phyloP scores from a whole-genome alignment of 2,888 invertebrate genomes.

The Xestia sexstrigata region DNA sequence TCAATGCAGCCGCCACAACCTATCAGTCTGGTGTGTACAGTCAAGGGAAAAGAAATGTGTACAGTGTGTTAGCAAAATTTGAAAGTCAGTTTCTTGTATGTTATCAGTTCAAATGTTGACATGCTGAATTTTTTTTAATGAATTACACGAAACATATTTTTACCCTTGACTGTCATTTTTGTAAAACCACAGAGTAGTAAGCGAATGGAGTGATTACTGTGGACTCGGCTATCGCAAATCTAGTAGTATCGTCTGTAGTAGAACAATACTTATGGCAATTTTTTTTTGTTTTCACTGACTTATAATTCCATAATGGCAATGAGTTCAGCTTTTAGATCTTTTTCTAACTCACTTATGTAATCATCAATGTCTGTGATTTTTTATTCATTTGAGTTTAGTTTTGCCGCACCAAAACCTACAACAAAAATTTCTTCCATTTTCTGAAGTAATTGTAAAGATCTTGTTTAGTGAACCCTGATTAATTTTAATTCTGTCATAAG shows the following conservation, averaged over 20 bases:
- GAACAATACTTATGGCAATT: not conserved
- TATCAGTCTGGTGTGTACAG: not conserved
- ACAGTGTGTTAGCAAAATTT: not conserved
- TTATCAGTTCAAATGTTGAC: not conserved
- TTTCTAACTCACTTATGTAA: not conserved
- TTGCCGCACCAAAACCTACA: not conserved
- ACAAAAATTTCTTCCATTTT: too few relatives aligned
- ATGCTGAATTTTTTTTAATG: not conserved
- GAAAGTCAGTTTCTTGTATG: not conserved
- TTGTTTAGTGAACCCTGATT: not conserved
- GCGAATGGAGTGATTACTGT: conserved; percentile 15
- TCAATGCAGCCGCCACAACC: not conserved
- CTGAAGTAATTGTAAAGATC: not conserved
- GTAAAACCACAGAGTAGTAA: conserved; percentile 28
- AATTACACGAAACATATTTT: not conserved
- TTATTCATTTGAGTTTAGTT: not conserved
- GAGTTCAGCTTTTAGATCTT: conserved; percentile 1
- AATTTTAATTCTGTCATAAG: not conserved
- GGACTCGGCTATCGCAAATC: not conserved
- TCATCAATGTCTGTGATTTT: not conserved
- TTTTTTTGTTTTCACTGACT: not conserved
- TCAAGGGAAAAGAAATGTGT: not conserved
- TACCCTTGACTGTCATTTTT: conserved; percentile 6
- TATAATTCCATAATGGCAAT: not conserved
- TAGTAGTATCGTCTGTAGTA: not conserved